These are phyloP conservation scores for Troides aeacus DNA, from an alignment of 2,888 invertebrate genomes.

Conservation along the genomic window DNA sequence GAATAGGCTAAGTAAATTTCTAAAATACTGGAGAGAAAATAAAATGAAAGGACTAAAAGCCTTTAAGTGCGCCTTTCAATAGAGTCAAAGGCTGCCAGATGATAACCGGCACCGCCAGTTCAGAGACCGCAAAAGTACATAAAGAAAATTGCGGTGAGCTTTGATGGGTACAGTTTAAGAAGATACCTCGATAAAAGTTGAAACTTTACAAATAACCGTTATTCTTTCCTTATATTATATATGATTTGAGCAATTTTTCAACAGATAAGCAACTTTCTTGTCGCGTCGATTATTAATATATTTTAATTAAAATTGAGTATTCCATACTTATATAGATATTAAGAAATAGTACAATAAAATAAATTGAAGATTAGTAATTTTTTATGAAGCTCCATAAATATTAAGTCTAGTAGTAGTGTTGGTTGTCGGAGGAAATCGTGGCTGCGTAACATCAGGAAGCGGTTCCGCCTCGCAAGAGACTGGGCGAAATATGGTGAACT, in stretches of 20 bases:
- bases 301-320: too few species aligned
- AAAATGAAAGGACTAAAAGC: conserved; percentile 24
- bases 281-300: too few species aligned
- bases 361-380: too few species aligned
- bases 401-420: too few species aligned
- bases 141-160: conserved; percentile 2
- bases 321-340: too few species aligned
- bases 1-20: background rate
- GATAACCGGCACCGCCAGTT: conserved; percentile 19
- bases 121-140: conserved; percentile 12
- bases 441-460: too few species aligned
- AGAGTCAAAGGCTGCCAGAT: conserved; percentile 20
- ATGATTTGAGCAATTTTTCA: background rate
- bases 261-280: too few species aligned
- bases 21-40: conserved; percentile 18
- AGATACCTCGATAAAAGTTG: conserved; percentile 10
- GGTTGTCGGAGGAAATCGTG: too few species aligned
- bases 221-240: background rate
- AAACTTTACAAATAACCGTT: background rate
- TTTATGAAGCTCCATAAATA: too few species aligned
- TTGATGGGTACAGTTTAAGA: conserved; percentile 16
- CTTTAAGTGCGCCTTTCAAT: conserved; percentile 26
- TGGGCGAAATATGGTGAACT: too few species aligned
- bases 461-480: too few species aligned
- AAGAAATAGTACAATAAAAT: too few species aligned